Base-by-base conservation (phyloP, 2,888 invertebrate genomes). In the Cordilura impudica region DNA sequence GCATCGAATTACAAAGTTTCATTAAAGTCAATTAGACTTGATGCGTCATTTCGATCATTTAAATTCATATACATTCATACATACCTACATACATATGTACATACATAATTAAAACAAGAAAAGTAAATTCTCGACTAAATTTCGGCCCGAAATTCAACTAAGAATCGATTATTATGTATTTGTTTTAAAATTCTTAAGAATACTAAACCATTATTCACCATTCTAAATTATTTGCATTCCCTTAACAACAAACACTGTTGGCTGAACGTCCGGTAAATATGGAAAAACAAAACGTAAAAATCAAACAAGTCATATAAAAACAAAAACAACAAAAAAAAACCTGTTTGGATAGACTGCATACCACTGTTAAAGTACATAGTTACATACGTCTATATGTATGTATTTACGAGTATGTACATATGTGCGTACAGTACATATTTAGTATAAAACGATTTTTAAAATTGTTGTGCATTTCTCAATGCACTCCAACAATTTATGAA, bases 251-350 rank as follows among this genome's bases (percentile, higher is more conserved):
- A n/a, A n/a, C 19, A 39, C 18, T 12, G 16, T 54, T 65, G 56
- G 54, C 56, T 65, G 54, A 54, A 76, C 47, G 69, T 80, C 73
- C 80, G 80, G 73, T 76, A 53, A 76, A 18, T 72, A 35, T 65
- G 60, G 56, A 58, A 75, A 69, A 73, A 29, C 51, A 49, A 19
- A 73, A 53, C 66, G 47, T 49, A 45, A n/a, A 26, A 14, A 60
- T 21, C 49, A n/a, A n/a, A 60, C 12, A 53, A 53, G 51, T 43
- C 8, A 67, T 49, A 39, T 29, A 66, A 63, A 63, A 51, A 66
- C 43, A 26, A 19, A 45, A 74, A 16, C n/a, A 63, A 70, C 58
- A 70, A 53, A 65, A 67, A 21, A 60, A 53, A 78, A 72, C 77
- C 77, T 66, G 77, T 72, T 78, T 63, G 8, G 7, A 35, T 35